These are phyloP conservation scores for Acrocephalus kingi DNA, from an alignment of 2,113 vertebrate genomes.

Conservation along the genomic window DNA sequence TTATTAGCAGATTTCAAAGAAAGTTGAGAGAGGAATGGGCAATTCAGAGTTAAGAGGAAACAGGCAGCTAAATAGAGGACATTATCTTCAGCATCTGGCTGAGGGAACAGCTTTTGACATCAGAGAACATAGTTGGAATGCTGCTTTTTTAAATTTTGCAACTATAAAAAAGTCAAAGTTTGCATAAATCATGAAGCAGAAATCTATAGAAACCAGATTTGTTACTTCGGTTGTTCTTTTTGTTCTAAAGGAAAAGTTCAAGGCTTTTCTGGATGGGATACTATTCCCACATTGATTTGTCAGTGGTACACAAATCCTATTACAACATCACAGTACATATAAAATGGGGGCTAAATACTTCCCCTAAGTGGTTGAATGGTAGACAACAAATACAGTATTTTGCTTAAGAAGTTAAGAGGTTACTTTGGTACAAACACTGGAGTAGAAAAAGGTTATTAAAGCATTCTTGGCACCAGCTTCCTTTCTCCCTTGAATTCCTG, in stretches of 20 bases:
- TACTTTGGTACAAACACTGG: background rate
- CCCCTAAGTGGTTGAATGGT: background rate
- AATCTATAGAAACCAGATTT: background rate
- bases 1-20: background rate
- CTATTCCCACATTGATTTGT: background rate
- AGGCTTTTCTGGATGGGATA: background rate
- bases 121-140: background rate
- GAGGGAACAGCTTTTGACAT: background rate
- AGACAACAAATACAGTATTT: background rate
- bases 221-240: background rate
- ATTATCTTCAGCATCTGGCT: background rate
- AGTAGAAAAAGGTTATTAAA: background rate
- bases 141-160: background rate
- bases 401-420: background rate
- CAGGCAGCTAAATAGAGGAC: background rate
- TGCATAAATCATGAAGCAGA: background rate
- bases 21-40: background rate
- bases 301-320: background rate
- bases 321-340: background rate
- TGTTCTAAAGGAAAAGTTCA: background rate
- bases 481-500: background rate
- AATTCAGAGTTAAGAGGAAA: background rate
- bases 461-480: background rate
- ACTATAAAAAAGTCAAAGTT: background rate
- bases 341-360: background rate